These are phyloP conservation scores for Galemys pyrenaicus DNA, from an alignment of 2,113 vertebrate species.

Conservation along the genomic window DNA sequence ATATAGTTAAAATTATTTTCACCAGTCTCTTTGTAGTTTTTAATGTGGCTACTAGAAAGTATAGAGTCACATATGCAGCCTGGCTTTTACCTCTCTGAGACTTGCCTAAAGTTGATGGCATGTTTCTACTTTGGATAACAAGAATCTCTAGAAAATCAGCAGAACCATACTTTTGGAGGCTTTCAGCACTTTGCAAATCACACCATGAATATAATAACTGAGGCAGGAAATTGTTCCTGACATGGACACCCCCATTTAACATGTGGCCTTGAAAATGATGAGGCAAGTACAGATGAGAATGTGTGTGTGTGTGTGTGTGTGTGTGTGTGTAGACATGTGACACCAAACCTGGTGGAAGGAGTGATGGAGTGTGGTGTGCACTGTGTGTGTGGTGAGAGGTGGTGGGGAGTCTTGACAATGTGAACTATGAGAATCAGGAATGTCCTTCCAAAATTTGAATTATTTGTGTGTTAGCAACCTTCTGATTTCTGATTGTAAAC, in stretches of 20 bases:
- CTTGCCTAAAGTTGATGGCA: neutral
- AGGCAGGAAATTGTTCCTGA: neutral
- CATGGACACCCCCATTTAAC: neutral
- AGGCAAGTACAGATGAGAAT: too few species aligned
- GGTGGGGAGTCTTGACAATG: neutral
- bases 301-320: too few species aligned
- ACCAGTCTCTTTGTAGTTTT: neutral
- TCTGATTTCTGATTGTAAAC: neutral
- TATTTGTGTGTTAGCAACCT: neutral
- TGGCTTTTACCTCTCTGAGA: neutral
- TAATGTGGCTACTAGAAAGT: neutral
- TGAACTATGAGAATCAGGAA: neutral
- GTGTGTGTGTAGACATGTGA: neutral
- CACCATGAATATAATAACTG: neutral
- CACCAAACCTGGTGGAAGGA: rapidly evolving
- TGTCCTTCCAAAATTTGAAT: neutral
- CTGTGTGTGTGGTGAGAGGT: rapidly evolving
- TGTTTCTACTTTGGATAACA: neutral
- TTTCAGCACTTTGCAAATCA: neutral
- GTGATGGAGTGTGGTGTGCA: neutral
- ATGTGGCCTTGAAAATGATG: neutral
- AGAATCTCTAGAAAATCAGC: neutral
- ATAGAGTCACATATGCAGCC: neutral
- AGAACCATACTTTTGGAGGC: neutral
- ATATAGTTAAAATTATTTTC: neutral